Evolutionary conservation across 2,113 vertebrate species (phyloP), one percentile per base, ranked within the genome.

Genomic region (Oryzias woworae): DNA sequence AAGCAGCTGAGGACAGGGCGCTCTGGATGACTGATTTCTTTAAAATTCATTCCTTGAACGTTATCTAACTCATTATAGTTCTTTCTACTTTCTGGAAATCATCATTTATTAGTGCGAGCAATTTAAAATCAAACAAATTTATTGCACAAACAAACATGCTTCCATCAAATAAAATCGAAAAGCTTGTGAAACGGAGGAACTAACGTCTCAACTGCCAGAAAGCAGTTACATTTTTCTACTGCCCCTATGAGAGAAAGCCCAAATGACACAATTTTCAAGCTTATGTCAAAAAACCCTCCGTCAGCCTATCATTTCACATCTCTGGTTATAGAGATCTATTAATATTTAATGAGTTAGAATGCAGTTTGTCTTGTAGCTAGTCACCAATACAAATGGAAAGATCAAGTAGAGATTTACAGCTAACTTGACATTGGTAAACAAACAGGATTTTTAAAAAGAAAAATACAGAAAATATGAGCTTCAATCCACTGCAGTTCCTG

Each of bases 1-100:
- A 31, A 31, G 47, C 46, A 51, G 49, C 66, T 48, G 18, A 51
- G 54, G 13, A 42, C 54, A n/a, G 53, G 43, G 26, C 4, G 31
- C n/a, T 44, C 36, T n/a, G 55, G 53, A 47, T 65, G 41, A 43
- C 13, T 42, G 43, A 73, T 69, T 69, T 62, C 28, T 49, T 24
- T 65, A 16, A 59, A 49, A 52, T 49, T 20, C 57, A 28, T 36
- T 36, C 43, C 41, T 48, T 55, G 26, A 54, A 57, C 43, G 24
- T 58, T 16, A 50, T 42, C 23, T 26, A 46, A 4, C 22, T 45
- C 2, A 14, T 44, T 36, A 28, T 6, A 5, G 31, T 61, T 46
- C 47, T 22, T 4, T 18, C 36, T 5, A 18, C 16, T n/a, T 15
- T 41, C 14, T 31, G 17, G 31, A n/a, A 10, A 10, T 36, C 1